A percentile compares a stretch with the other conserved stretches of the same genome.
Conservation (phyloP, 2,888 invertebrate genomes). For the Zootermopsis nevadensis region DNA sequence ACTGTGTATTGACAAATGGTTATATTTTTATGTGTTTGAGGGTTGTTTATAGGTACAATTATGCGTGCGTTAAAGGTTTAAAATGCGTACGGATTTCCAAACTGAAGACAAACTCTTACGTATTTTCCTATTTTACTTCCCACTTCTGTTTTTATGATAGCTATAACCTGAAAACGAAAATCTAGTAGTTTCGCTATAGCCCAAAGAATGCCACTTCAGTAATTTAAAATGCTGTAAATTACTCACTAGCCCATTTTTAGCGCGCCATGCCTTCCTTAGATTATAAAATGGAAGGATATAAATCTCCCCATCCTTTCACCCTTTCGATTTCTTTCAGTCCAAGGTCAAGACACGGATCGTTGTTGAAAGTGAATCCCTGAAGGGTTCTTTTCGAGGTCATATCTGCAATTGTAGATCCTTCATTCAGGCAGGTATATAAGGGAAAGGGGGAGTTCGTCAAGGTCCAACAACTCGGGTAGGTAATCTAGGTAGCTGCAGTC, state of each 20-base stretch:
- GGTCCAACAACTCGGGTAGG: background rate
- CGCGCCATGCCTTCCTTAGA: background rate
- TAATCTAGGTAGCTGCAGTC: background rate
- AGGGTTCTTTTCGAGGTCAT: slow-evolving; percentile 37
- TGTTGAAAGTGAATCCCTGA: slow-evolving; percentile 44
- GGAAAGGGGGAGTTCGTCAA: background rate
- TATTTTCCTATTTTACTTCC: no score
- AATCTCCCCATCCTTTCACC: background rate
- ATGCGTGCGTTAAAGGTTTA: no score
- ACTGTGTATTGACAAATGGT: no score
- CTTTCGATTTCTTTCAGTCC: slow-evolving; percentile 26
- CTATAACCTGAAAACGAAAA: background rate
- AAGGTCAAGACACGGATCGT: slow-evolving; percentile 27
- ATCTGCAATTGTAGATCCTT: slow-evolving; percentile 15
- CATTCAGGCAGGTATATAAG: slow-evolving; percentile 4
- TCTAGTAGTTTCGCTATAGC: background rate
- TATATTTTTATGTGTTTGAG: no score
- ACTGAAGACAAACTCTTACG: no score
- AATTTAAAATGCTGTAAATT: background rate
- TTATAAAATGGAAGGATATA: slow-evolving; percentile 8
- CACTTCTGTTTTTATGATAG: background rate
- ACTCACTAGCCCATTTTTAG: background rate
- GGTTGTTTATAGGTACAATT: no score
- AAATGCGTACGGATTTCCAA: no score
- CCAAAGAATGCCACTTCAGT: background rate